phyloP scores from a whole-genome alignment of 1,140 invertebrate genomes.

The Aphaenogaster ashmeadi region DNA sequence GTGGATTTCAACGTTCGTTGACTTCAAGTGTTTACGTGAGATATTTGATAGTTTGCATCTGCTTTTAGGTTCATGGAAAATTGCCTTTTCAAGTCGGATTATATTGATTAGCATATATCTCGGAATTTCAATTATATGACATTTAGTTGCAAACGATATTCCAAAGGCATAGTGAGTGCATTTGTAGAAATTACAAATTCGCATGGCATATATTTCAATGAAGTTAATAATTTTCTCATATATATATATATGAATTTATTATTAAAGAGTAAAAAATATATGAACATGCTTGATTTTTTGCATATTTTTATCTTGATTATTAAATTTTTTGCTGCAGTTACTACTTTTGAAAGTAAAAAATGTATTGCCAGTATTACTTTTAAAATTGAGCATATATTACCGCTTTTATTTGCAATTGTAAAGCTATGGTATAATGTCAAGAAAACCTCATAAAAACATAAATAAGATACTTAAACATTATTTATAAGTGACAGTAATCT shows the following conservation, averaged over 20 bases:
- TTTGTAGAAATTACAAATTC: not conserved
- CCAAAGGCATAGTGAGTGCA: not conserved
- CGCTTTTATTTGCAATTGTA: not conserved
- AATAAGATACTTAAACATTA: not conserved
- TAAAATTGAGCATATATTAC: not conserved
- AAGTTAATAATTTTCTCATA: not conserved
- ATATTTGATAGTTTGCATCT: not conserved
- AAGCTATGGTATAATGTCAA: not conserved
- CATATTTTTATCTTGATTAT: not conserved
- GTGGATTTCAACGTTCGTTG: not conserved
- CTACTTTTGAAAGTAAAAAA: not conserved
- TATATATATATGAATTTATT: not conserved
- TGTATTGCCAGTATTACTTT: not conserved
- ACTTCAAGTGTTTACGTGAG: not conserved
- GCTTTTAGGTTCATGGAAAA: not conserved
- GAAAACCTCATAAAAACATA: not conserved
- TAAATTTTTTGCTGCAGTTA: not conserved
- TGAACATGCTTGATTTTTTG: not conserved
- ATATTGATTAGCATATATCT: not conserved
- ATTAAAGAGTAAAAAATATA: not conserved
- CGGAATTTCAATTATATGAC: not conserved
- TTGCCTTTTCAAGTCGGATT: not conserved
- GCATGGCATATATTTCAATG: not conserved
- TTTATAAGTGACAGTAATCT: constrained; percentile 5
- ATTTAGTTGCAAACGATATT: not conserved